Conservation (phyloP, 92 coral and sea anemone species). For the Epizoanthus rinbou region DNA sequence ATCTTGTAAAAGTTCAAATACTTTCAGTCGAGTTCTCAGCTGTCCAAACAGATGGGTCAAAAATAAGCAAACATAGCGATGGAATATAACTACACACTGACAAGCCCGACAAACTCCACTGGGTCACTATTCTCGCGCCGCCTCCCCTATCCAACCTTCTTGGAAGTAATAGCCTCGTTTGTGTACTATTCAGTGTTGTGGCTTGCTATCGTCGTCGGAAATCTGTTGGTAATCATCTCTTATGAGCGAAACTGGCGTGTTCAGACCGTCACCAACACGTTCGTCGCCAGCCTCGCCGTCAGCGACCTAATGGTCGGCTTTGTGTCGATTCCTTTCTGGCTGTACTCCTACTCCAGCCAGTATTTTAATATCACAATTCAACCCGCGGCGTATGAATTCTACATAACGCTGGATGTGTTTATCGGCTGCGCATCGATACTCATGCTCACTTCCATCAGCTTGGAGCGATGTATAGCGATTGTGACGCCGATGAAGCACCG, state of each 20-base stretch:
- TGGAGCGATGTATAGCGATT: constrained; percentile 87
- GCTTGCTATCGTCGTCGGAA: constrained; percentile 67
- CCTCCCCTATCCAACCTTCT: constrained; percentile 9
- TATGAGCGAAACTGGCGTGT: constrained; percentile 75
- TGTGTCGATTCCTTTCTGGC: constrained; percentile 88
- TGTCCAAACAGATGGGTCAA: neutral
- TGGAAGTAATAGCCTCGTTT: constrained; percentile 42
- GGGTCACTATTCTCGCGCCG: neutral
- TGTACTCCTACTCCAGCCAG: constrained; percentile 65
- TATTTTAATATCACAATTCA: constrained; percentile 41
- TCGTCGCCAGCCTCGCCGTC: constrained; percentile 81
- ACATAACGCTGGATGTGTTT: constrained; percentile 86
- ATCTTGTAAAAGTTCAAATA: neutral
- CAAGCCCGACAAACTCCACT: neutral
- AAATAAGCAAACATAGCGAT: neutral
- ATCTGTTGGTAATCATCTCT: constrained; percentile 74
- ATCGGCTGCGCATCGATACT: constrained; percentile 91
- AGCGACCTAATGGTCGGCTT: constrained; percentile 79
- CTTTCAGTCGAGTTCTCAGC: neutral
- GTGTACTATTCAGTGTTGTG: constrained; percentile 60
- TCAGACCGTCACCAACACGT: constrained; percentile 76
- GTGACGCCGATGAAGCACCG: constrained; percentile 84
- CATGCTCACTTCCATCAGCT: constrained; percentile 84
- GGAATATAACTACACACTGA: neutral
- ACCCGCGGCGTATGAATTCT: constrained; percentile 62